Base-by-base conservation (phyloP, 2,113 vertebrate species). In the Corythornis vintsioides region DNA sequence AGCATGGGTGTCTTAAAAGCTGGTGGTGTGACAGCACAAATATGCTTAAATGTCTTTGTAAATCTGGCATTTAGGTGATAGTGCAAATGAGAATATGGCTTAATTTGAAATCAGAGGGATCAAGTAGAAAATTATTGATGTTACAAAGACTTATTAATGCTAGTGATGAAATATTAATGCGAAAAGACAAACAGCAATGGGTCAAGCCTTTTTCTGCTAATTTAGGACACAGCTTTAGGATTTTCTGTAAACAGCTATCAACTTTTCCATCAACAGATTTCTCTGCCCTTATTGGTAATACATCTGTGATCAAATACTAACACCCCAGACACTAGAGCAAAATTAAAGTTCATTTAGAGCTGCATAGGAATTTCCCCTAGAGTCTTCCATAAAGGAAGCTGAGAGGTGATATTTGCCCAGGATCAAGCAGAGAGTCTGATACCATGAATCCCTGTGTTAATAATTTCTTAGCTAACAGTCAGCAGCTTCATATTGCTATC, bases 161-260 rank as follows among this genome's bases (percentile, higher is more conserved):
- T 87, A 79, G 83, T 82, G 81, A 84, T 93, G 67, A 92, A 96
- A 91, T 43, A 73, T 89, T 93, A 16, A 92, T 89, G 83, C 93
- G 80, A 82, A 93, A 78, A 84, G 50, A 56, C 59, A 73, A 90
- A 90, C 81, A 79, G 85, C 83, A 76, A 59, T 21, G 52, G 63
- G 78, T 76, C 89, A 89, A 82, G 63, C 24, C 57, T 83, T 86
- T 38, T 76, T 35, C 35, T 84, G 33, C 86, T 92, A 90, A 94
- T 94, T 59, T 92, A 87, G 93, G 93, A 70, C 63, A 87, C 12
- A 17, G 7, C 24, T 57, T 33, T n/a, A 88, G 63, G 63, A 96
- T 89, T 82, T 94, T 31, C 77, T 81, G 57, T 92, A 92, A 95
- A 93, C 70, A 96, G 20, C 40, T 91, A 75, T 60, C 82, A 89